A percentile compares a stretch with the other conserved stretches of the same genome.
These are phyloP conservation scores for Aplochiton taeniatus DNA, from an alignment of 2,797 vertebrate genomes.

Conservation along the genomic window DNA sequence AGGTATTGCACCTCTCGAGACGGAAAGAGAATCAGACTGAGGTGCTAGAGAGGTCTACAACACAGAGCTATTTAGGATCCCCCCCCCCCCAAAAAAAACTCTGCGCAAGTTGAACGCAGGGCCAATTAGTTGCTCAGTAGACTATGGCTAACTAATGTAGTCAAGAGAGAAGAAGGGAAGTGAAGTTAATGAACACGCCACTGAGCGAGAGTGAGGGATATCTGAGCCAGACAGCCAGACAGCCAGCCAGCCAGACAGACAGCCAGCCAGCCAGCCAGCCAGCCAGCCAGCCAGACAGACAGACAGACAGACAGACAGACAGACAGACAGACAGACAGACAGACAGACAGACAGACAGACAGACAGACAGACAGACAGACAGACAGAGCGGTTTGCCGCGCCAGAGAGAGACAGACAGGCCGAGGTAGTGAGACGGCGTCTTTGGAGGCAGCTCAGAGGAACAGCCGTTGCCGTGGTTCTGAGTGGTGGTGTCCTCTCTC, in stretches of 20 bases:
- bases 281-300: neutral
- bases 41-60: neutral
- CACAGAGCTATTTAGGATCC: no score
- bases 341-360: slow-evolving; percentile 1
- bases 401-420: slow-evolving; percentile 7
- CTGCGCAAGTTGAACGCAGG: no score
- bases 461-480: slow-evolving; percentile 51
- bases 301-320: neutral
- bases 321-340: neutral
- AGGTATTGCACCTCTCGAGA: slow-evolving; percentile 20
- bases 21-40: neutral
- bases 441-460: slow-evolving; percentile 10
- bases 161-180: no score
- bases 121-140: no score
- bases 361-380: neutral
- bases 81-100: no score
- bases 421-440: slow-evolving; percentile 12
- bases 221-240: no score
- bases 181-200: no score
- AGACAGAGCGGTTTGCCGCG: neutral
- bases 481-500: slow-evolving; percentile 24
- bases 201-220: no score
- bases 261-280: neutral
- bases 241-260: neutral
- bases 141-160: no score